Base-by-base conservation (phyloP, 1,140 invertebrate genomes). In the Megathymus violae region DNA sequence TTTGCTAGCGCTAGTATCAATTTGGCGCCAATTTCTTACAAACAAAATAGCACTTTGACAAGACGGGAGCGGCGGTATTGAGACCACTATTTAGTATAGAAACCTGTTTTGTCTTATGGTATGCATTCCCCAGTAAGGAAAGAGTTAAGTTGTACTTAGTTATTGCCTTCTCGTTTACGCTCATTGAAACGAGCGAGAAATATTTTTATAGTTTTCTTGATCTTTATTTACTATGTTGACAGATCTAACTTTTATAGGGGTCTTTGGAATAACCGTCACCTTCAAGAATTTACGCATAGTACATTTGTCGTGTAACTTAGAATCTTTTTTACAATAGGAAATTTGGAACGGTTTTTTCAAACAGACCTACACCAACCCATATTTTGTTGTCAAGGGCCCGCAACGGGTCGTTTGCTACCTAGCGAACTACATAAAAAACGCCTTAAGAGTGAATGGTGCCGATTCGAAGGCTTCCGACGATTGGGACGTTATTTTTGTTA, bases 41-140 rank as follows among this genome's bases (percentile, higher is more conserved):
- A 51, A 70, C 51, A 52, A 60, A 56, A 64, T 54, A 64, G 50
- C 31, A 70, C 63, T 71, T 66, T 73, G 63, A 64, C 61, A 73
- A 69, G 69, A 67, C 67, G 73, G 74, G 69, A 77, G 62, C 47
- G 61, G 64, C 44, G 62, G 65, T 44, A 71, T 68, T 60, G 65
- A 72, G 71, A 69, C 83, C 72, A 86, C 78, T 82, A 85, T 76
- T 78, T 76, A 76, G 78, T 84, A 80, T 74, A 70, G 67, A 82
- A 90, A 90, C 85, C 83, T 74, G 85, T 88, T 85, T 71, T 71
- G 76, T 71, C 61, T 74, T 75, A 67, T 72, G 83, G 85, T 83
- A 87, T 87, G 85, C 83, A 74, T 70, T 82, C 78, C 74, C 71
- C 65, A 80, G 58, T 70, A 72, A 67, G 71, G 68, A 74, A 67